Evolutionary conservation across 2,113 vertebrate species (phyloP), one percentile per base, ranked within the genome.

Genomic region (Eurystomus gularis): DNA sequence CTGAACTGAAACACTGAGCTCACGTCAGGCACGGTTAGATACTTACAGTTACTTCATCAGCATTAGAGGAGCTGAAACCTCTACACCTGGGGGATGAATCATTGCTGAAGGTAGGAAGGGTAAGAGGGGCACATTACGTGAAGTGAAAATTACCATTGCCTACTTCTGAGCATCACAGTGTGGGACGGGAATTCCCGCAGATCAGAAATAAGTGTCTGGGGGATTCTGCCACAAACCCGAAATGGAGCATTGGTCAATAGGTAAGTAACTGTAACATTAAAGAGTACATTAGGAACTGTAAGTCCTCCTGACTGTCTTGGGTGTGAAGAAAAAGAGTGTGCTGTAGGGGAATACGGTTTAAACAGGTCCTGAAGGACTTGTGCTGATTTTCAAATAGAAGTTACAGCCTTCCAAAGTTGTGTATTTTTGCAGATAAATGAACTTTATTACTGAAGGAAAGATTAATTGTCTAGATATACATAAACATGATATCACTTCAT

Each of bases 1-100:
- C 44, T n/a, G 52, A 15, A 4, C 62, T 17, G n/a, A 18, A 13
- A 21, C 49, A 2, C n/a, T 0, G 0, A 46, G 52, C 49, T 78
- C n/a, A 5, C 3, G 8, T 9, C 20, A 33, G 71, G 52, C 48
- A 7, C 54, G 6, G 7, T 11, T 21, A 17, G 26, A 2, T 16
- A 17, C 18, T 55, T 40, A 7, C 0, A 1, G 29, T 52, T 48
- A 19, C 25, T 54, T n/a, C 11, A 8, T 21, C 42, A 28, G 3
- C 11, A 5, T 35, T 8, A 29, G 37, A 51, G 6, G 39, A 39
- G 26, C 5, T 55, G 57, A 64, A 54, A 8, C 11, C 12, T 82
- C 29, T 25, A 15, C 72, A 65, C 37, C 37, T 42, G 48, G 14
- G 13, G 28, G 3, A 13, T 73, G 31, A 57, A 23, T 55, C 11